Evolutionary conservation across 1,140 invertebrate genomes (phyloP), one percentile per base, ranked within the genome.

Genomic region (Apolygus lucorum): DNA sequence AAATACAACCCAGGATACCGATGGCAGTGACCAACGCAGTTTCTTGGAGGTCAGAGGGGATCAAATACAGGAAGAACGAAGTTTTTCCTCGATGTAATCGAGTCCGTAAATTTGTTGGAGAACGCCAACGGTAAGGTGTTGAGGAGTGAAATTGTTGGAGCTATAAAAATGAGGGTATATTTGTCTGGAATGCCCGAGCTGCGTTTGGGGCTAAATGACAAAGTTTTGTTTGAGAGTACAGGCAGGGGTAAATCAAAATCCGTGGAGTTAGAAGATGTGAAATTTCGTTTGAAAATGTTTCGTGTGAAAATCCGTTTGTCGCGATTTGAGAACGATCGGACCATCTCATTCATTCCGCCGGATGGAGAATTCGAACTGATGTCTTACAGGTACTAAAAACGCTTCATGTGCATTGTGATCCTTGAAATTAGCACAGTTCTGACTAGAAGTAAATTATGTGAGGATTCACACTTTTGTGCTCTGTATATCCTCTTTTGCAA

Each of bases 331-430:
- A 99, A 99, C 78, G 97, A 99, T 78, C 85, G 97, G 49, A 98
- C 96, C 0, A 99, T 99, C 73, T 98, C 95, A 0, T 99, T 99
- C 75, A 98, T 99, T 77, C 98, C 97, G 52, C 98, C 97, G 0
- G 98, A 99, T 84, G 98, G 98, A 26, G 98, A 99, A 79, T 99
- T 99, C 84, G 98, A 99, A 79, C 81, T 99, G n/a, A 99, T 99
- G 98, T 98, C 96, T 0, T 71, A 71, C 34, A 63, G 70, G 63
- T 27, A n/a, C n/a, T n/a, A n/a, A n/a, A n/a, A n/a, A n/a, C n/a
- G n/a, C n/a, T n/a, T n/a, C n/a, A n/a, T n/a, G n/a, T n/a, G n/a
- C n/a, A n/a, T n/a, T n/a, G n/a, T n/a, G n/a, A n/a, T n/a, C n/a
- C n/a, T n/a, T n/a, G n/a, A n/a, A n/a, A n/a, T n/a, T n/a, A n/a